phyloP scores from a whole-genome alignment of 2,888 invertebrate genomes.

The Drosophila barbarae region DNA sequence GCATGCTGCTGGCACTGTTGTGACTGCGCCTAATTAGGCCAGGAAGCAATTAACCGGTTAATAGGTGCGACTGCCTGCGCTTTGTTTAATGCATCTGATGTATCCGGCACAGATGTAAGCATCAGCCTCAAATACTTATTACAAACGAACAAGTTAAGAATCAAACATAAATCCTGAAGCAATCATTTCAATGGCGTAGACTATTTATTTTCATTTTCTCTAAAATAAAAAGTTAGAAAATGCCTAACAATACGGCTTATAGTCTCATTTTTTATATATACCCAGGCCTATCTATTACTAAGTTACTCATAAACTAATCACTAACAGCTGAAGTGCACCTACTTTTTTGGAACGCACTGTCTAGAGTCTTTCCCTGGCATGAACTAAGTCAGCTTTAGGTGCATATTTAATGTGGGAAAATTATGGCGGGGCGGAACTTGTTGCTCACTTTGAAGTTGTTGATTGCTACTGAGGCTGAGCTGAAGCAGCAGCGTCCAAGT shows the following conservation, averaged over 20 bases:
- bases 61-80: conserved; percentile 45
- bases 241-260: not conserved
- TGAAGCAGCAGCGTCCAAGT: conserved; percentile 2
- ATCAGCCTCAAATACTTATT: not conserved
- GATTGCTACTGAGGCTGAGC: conserved; percentile 22
- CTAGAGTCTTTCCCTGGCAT: conserved; percentile 21
- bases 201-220: too few species aligned
- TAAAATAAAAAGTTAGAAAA: too few species aligned
- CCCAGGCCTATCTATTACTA: not conserved
- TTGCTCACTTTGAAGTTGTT: conserved; percentile 55
- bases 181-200: too few species aligned
- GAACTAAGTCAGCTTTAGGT: conserved; percentile 43
- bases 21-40: conserved; percentile 59
- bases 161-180: too few species aligned
- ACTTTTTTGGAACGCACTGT: conserved; percentile 6
- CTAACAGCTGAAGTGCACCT: not conserved
- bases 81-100: conserved; percentile 42
- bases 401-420: conserved; percentile 69
- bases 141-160: too few species aligned
- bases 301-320: not conserved
- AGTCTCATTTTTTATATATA: not conserved
- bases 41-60: conserved; percentile 66
- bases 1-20: conserved; percentile 35
- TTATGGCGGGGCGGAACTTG: conserved; percentile 45
- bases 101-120: not conserved